Evolutionary conservation across 2,113 vertebrate species (phyloP), one percentile per base, ranked within the genome.

Genomic region (Sorex fumeus): DNA sequence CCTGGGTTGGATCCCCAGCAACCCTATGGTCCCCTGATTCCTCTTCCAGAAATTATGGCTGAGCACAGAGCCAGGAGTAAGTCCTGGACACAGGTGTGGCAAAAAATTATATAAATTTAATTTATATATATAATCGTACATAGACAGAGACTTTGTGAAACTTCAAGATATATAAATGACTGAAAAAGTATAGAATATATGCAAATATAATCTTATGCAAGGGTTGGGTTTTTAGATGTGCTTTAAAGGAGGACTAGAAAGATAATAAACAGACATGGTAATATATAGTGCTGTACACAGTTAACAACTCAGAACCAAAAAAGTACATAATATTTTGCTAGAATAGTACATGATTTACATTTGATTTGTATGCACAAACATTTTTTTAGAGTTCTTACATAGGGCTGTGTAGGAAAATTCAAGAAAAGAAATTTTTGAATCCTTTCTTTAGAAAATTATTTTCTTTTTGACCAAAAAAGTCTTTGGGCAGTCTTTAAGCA

Each of bases 121-220:
- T n/a, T n/a, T n/a, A n/a, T 40, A 40, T 40, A 40, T 40, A 40
- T 40, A 40, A 40, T 40, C 7, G 7, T 40, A 40, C 7, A 40
- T 40, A 40, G 40, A 40, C 4, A 40, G 40, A 40, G 40, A 40
- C 40, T 40, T 3, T 40, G 40, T 40, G 40, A 40, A 40, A 40
- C 40, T 21, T 6, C 16, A 7, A 60, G 19, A 6, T 21, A 60
- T 60, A 60, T 60, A 60, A 60, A 60, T 60, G 21, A 21, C 57
- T 60, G 19, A 60, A 10, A 15, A 64, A 25, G 88, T 69, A 85
- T 32, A 74, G 81, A 91, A 77, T 77, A 27, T 23, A 93, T 45
- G 25, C 12, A 94, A 64, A 83, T 91, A 67, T 91, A 32, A 15
- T 60, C 7, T 83, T 27, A 62, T 28, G 19, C 25, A 50, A 19